Evolutionary conservation across 2,888 invertebrate species (phyloP), one percentile per base, ranked within the genome.

Genomic region (Syrphus vitripennis): DNA sequence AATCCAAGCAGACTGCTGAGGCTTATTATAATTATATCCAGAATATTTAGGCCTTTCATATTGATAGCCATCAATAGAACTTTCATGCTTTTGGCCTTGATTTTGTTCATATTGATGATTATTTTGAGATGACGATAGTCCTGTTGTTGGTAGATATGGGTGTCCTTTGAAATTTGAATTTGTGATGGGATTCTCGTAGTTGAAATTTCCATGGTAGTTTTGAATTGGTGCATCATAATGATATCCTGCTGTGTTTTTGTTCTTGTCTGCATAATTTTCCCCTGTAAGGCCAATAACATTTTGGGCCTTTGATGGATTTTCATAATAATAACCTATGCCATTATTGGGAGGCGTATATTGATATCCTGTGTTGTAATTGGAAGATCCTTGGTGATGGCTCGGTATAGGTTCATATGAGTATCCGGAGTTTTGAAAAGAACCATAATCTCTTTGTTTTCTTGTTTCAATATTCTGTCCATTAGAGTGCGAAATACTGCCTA

Each of bases 121-220:
- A 3, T 9, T 26, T 10, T 40, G 4, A 1, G 24, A n/a, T 1
- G 59, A 34, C 0, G 21, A 21, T 21, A 14, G 1, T 24, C 21
- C 34, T 24, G 26, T 6, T 53, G n/a, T n/a, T n/a, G 40, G 61
- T 10, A 74, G 50, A 24, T 79, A 79, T 4, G 65, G 29, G 0
- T 67, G n/a, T 26, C 79, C 74, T 50, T 74, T 74, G 2, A 79
- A 79, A 12, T 16, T 26, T 4, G 57, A 67, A 9, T 37, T 6
- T 4, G 48, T 14, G 24, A 48, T 19, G 5, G 79, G 74, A 10
- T 67, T 59, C 0, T 57, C 34, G 10, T 72, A 74, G 7, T 16
- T 40, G 0, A 31, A n/a, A 3, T 34, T 55, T 26, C 37, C 71
- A n/a, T 65, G 57, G 4, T 26, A 16, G n/a, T 10, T 16, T 10